Evolutionary conservation across 2,888 invertebrate species (phyloP).

Genomic region (Boloria selene): DNA sequence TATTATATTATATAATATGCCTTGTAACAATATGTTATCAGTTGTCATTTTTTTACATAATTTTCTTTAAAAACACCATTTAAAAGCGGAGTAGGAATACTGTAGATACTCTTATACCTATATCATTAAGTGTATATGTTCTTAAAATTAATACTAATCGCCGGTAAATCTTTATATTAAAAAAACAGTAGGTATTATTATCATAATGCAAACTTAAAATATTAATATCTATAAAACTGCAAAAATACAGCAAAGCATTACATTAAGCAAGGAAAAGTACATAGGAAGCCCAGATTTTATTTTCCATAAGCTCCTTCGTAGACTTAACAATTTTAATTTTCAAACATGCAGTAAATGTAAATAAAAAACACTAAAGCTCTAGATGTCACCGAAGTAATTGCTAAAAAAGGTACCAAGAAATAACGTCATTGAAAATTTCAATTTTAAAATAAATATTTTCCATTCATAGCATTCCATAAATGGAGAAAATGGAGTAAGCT

Average conservation of each 20-base stretch:
- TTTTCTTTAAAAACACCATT: not conserved
- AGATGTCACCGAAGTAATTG: conserved; percentile 1
- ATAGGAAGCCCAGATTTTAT: too few relatives aligned
- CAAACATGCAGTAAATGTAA: not conserved
- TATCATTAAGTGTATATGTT: not conserved
- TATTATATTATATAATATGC: conserved; percentile 33
- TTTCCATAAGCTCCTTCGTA: too few relatives aligned
- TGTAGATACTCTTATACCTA: not conserved
- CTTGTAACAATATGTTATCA: conserved; percentile 16
- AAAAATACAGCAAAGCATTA: too few relatives aligned
- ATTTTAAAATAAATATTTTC: conserved; percentile 26
- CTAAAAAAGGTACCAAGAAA: conserved; percentile 24
- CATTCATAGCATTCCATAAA: conserved; percentile 24
- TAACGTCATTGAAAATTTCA: conserved; percentile 23
- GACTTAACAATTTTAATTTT: too few relatives aligned
- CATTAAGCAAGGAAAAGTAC: too few relatives aligned
- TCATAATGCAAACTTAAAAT: not conserved
- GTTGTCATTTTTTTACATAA: not conserved
- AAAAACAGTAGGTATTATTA: not conserved
- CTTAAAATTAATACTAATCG: not conserved
- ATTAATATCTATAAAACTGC: too few relatives aligned
- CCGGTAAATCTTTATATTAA: not conserved
- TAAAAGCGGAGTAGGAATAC: not conserved
- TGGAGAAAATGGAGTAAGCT: conserved; percentile 23
- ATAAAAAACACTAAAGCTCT: conserved; percentile 4